Conservation (phyloP, 1,140 invertebrate species). For the Dendrolimus punctatus region DNA sequence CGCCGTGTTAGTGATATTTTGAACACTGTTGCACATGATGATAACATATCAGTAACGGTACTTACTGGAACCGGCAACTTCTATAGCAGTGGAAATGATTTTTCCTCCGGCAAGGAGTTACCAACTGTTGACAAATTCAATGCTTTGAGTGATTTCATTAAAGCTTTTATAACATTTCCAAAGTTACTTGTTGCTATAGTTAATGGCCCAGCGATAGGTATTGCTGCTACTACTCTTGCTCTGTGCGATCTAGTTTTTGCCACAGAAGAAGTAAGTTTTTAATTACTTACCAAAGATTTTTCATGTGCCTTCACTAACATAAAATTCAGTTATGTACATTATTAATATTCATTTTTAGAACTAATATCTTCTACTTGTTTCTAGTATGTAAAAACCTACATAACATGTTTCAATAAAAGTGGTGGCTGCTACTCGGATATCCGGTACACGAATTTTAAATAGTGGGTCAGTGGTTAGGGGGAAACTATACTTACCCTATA, state of each 20-base stretch:
- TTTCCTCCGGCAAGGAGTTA: constrained; percentile 49
- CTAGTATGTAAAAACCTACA: too few species aligned
- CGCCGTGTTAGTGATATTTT: constrained; percentile 75
- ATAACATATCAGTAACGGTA: constrained; percentile 75
- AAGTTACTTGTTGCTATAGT: constrained; percentile 92
- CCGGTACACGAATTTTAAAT: too few species aligned
- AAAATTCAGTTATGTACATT: too few species aligned
- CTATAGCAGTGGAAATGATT: constrained; percentile 92
- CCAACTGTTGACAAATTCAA: constrained; percentile 22
- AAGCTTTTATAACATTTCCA: constrained; percentile 88
- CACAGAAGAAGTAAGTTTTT: constrained; percentile 64
- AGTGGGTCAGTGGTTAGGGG: too few species aligned
- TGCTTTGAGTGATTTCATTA: constrained; percentile 78
- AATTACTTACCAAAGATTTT: neutral
- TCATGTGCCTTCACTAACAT: too few species aligned
- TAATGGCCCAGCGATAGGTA: constrained; percentile 95
- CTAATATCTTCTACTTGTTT: too few species aligned
- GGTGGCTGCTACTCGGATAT: too few species aligned
- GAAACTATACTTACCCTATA: too few species aligned
- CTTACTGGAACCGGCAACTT: constrained; percentile 86
- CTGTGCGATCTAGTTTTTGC: constrained; percentile 94
- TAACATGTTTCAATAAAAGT: too few species aligned
- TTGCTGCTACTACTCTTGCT: constrained; percentile 86
- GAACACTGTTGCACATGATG: constrained; percentile 77
- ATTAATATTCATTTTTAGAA: too few species aligned